Evolutionary conservation across 2,113 vertebrate genomes (phyloP).

Genomic region (Urocitellus parryii): DNA sequence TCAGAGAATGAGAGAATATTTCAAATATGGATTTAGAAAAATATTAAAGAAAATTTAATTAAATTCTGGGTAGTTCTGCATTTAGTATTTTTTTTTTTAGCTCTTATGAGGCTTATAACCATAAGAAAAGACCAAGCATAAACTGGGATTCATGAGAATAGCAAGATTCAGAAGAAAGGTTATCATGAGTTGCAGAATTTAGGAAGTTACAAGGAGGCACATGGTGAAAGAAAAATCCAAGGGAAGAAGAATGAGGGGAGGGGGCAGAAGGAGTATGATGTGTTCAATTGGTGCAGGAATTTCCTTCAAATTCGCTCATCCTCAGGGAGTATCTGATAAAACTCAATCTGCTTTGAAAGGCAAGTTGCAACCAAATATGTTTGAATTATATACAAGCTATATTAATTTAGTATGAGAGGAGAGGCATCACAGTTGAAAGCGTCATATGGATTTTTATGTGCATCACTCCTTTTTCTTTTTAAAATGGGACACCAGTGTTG

Average conservation of each 20-base stretch:
- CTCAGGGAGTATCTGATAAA: background rate
- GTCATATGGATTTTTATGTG: background rate
- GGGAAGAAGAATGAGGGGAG: background rate
- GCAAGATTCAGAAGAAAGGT: background rate
- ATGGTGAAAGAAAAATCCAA: background rate
- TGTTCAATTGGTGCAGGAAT: background rate
- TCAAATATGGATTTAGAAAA: slow-evolving; percentile 1
- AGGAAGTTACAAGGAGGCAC: background rate
- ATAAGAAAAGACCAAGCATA: background rate
- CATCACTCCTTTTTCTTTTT: slow-evolving; percentile 3
- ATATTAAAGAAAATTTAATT: background rate
- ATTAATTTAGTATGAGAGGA: background rate
- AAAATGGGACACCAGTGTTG: background rate
- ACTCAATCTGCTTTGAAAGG: background rate
- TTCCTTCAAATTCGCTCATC: slow-evolving; percentile 24
- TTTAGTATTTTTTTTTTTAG: background rate
- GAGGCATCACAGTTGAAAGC: background rate
- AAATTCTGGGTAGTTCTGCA: background rate
- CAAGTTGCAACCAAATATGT: background rate
- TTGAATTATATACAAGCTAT: background rate
- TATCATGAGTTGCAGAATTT: background rate
- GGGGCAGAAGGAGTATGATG: background rate
- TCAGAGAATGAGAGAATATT: slow-evolving; percentile 4
- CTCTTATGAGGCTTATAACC: background rate
- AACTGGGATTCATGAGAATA: background rate